Base-by-base conservation (phyloP, 2,113 vertebrate species). In the Cygnus buccinator region DNA sequence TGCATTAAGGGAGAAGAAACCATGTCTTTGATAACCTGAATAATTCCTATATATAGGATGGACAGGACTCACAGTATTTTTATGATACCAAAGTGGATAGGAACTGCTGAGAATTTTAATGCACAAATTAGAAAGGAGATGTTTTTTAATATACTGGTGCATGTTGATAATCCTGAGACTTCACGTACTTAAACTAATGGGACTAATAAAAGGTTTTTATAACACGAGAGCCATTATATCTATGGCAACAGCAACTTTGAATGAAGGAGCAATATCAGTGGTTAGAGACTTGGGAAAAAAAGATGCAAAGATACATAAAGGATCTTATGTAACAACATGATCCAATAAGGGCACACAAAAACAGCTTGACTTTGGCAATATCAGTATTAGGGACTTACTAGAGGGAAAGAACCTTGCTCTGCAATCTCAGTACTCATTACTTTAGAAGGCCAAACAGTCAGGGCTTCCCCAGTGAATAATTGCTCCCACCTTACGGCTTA, bases 161-260 rank as follows among this genome's bases (percentile, higher is more conserved):
- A n/a, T 81, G 57, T n/a, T 84, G 70, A 78, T 62, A 78, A 67
- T 62, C 82, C 46, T 57, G 59, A 62, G 46, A 73, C 72, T 82
- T 77, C 50, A 87, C 0, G 0, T 19, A 50, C 57, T 46, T n/a
- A 84, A 95, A 84, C 13, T 23, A 89, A 88, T 33, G 37, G 41
- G 46, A 52, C 35, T 86, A 86, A 82, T 57, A 92, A 86, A 76
- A 87, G 43, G 8, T 2, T 74, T 89, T 80, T 78, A 22, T 78
- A 74, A 78, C 35, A 73, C 46, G 31, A 57, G 35, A 87, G 62
- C 17, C 9, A 0, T 41, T 72, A 41, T 37, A 59, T 28, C 85
- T 94, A 82, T 85, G 71, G 71, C 58, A 95, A 94, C 67, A 94
- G 78, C 37, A 85, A 68, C 62, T 63, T 67, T 67, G n/a, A 87